These are phyloP conservation scores for Actinia equina DNA, from an alignment of 64 coral and sea anemone species.

Conservation along the genomic window DNA sequence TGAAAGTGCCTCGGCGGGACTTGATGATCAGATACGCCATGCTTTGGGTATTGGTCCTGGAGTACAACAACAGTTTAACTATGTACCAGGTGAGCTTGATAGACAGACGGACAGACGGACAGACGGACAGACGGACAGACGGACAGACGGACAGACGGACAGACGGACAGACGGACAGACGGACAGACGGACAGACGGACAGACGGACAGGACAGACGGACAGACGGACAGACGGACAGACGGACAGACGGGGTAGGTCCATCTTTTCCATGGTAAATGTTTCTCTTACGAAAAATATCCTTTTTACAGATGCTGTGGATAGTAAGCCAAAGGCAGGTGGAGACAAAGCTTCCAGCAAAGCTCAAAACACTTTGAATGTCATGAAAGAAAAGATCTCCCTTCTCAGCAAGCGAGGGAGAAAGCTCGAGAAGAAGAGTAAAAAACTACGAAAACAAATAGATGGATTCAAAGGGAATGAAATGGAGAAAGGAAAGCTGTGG, in stretches of 20 bases:
- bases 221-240: too few relatives aligned
- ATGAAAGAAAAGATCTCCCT: conserved; percentile 88
- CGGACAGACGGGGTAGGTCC: too few relatives aligned
- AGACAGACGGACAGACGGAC: neutral
- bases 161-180: neutral
- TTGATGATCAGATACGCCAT: conserved; percentile 67
- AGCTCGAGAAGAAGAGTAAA: conserved; percentile 70
- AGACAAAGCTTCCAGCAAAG: conserved; percentile 40
- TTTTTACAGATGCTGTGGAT: conserved; percentile 46
- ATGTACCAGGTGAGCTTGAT: conserved; percentile 70
- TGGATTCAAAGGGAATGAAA: conserved; percentile 70
- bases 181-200: neutral
- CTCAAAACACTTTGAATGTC: conserved; percentile 40
- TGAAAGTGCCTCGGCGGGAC: conserved; percentile 70
- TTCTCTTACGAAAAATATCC: neutral
- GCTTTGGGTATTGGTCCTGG: conserved; percentile 89
- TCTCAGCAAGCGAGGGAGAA: conserved; percentile 71
- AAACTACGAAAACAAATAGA: conserved; percentile 53
- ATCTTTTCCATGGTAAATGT: neutral
- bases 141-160: neutral
- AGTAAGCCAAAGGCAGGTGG: conserved; percentile 13
- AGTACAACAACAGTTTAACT: conserved; percentile 92
- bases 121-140: neutral
- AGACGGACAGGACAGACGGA: too few relatives aligned
- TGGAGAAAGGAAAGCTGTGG: conserved; percentile 60